Conservation (phyloP, 2,113 vertebrate species). For the Acanthochromis polyacanthus region DNA sequence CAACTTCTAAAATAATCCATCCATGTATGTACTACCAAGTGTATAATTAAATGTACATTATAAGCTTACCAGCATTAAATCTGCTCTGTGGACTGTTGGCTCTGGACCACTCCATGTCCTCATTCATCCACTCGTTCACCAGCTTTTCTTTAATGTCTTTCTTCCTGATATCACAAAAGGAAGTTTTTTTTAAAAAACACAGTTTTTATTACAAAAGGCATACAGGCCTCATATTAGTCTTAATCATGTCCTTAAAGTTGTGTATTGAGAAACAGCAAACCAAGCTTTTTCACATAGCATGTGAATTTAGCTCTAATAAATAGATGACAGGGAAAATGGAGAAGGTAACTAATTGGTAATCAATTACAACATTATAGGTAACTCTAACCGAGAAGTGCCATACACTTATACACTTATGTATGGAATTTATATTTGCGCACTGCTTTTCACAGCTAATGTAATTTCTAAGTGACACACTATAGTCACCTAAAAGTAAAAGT, state of each 20-base stretch:
- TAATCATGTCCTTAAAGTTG: not conserved
- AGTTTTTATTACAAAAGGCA: not conserved
- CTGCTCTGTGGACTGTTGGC: not conserved
- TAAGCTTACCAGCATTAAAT: slow-evolving; percentile 2
- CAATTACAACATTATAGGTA: too few species aligned
- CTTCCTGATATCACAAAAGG: slow-evolving; percentile 6
- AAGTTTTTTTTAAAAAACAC: not conserved
- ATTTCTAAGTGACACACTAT: too few species aligned
- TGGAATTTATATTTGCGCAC: too few species aligned
- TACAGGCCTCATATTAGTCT: not conserved
- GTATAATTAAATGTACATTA: too few species aligned
- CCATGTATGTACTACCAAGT: too few species aligned
- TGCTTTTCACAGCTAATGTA: too few species aligned
- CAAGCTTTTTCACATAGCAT: too few species aligned
- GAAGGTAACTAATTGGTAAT: too few species aligned
- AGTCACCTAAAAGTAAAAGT: too few species aligned
- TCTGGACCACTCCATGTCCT: slow-evolving; percentile 49
- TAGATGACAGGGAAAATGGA: too few species aligned
- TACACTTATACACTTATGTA: not conserved
- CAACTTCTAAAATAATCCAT: too few species aligned
- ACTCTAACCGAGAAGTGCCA: not conserved
- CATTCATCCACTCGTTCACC: slow-evolving; percentile 37
- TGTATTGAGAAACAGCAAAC: not conserved
- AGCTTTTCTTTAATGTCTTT: slow-evolving; percentile 13
- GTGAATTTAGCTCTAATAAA: too few species aligned